A percentile compares a stretch with the other conserved stretches of the same genome.
Evolutionary conservation across 2,888 invertebrate species (phyloP).

Genomic region (Shargacucullia verbasci): DNA sequence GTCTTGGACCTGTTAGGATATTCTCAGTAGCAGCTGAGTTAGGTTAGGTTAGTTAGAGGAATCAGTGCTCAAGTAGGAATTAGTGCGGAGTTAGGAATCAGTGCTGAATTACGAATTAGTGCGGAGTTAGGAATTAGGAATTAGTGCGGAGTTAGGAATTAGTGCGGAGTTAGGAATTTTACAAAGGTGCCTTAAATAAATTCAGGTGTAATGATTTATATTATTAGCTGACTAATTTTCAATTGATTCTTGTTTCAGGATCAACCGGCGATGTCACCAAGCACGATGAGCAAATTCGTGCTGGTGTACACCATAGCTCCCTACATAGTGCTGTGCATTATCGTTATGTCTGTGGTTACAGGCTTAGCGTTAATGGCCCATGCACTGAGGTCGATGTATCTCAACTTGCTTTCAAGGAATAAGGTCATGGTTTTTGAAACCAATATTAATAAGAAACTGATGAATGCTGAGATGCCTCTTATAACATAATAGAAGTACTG

Average conservation of each 20-base stretch:
- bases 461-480: conserved; percentile 10
- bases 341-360: conserved; percentile 52
- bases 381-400: conserved; percentile 26
- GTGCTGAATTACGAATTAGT: no score
- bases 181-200: no score
- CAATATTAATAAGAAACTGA: not conserved
- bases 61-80: no score
- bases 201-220: no score
- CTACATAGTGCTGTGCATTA: conserved; percentile 52
- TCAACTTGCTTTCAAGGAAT: conserved; percentile 7
- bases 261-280: conserved; percentile 67
- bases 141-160: no score
- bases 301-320: conserved; percentile 67
- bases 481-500: not conserved
- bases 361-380: conserved; percentile 58
- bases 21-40: no score
- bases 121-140: no score
- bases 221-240: no score
- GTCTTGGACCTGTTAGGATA: no score
- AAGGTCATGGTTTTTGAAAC: conserved; percentile 19
- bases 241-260: conserved; percentile 62
- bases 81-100: no score
- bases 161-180: no score
- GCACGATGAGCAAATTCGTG: conserved; percentile 58
- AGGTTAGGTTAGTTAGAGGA: no score